Evolutionary conservation across 2,113 vertebrate species (phyloP), one percentile per base, ranked within the genome.

Genomic region (Monopterus albus): DNA sequence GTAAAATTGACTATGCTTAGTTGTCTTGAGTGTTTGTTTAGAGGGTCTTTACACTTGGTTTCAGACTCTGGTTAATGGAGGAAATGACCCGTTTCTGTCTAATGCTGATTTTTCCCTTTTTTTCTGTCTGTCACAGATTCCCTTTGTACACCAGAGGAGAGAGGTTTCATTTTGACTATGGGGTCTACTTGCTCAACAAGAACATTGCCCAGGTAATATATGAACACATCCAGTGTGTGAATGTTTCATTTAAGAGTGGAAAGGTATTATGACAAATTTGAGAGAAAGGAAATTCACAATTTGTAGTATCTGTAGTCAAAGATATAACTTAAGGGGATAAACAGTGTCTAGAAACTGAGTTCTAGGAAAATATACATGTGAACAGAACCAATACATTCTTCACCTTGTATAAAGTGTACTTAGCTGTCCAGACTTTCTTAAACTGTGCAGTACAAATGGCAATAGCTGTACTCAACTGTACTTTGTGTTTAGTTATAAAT

Each of bases 151-250:
- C 94, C 43, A 95, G 97, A 93, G 96, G 96, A 63, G 97, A 99
- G 88, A 95, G 97, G 35, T 94, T 98, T 81, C 97, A 98, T 64
- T 99, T 99, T 91, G 96, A 99, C 84, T 99, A 99, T 2, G 97
- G 96, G 7, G 97, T 99, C 55, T 99, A 98, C 90, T 95, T 99
- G 90, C 95, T 99, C 83, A 99, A 99, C 94, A 99, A 98, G 93
- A 99, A 99, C 75, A 97, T 99, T 57, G 97, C 97, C 72, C 97
- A 98, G 95, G 97, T 99, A 93, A 88, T 88, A 84, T 5, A 61
- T 49, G 51, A 65, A 20, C 17, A 65, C 45, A 13, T 17, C 4
- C 12, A 15, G 12, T 23, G 4, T 59, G 60, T 5, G 42, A 1
- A 50, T 20, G 5, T 40, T 28, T 57, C 31, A 43, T 45, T 47